Evolutionary conservation across 2,797 vertebrate species (phyloP).

Genomic region (Sebastes matsubarae): DNA sequence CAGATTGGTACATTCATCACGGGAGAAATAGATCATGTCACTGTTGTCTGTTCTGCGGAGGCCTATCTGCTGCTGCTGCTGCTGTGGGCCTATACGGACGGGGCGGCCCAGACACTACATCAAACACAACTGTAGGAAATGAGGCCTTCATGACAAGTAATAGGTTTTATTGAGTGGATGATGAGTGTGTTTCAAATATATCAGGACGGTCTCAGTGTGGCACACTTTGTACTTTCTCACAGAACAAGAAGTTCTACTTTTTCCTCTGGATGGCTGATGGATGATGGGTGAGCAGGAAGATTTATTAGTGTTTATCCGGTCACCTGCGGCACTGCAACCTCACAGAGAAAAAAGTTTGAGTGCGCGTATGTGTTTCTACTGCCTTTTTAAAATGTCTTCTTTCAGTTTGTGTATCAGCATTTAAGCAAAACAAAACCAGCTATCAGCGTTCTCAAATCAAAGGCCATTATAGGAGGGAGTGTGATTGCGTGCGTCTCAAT

Average conservation of each 20-base stretch:
- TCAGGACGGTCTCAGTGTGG: slow-evolving; percentile 49
- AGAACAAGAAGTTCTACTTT: slow-evolving; percentile 20
- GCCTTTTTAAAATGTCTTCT: slow-evolving; percentile 4
- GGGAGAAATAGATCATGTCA: slow-evolving; percentile 83
- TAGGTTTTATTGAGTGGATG: slow-evolving; percentile 70
- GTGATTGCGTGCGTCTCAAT: slow-evolving; percentile 33
- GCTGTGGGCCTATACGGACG: slow-evolving; percentile 54
- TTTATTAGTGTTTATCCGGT: slow-evolving; percentile 66
- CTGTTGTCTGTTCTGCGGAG: slow-evolving; percentile 55
- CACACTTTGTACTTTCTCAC: slow-evolving; percentile 10
- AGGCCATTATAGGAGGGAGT: slow-evolving; percentile 26
- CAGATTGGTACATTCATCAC: slow-evolving; percentile 86
- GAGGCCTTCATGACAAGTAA: slow-evolving; percentile 75
- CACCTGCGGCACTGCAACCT: slow-evolving; percentile 59
- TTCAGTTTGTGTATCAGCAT: background rate
- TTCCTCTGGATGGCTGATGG: slow-evolving; percentile 9
- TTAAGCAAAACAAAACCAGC: slow-evolving; percentile 32
- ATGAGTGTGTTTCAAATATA: slow-evolving; percentile 51
- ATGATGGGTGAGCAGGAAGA: slow-evolving; percentile 49
- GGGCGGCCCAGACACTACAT: slow-evolving; percentile 49
- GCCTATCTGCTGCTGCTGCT: slow-evolving; percentile 57
- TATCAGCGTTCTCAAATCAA: slow-evolving; percentile 34
- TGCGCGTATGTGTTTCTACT: slow-evolving; percentile 6
- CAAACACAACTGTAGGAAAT: slow-evolving; percentile 75
- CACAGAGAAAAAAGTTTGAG: slow-evolving; percentile 17